These are phyloP conservation scores for Albula glossodonta DNA, from an alignment of 2,113 vertebrate genomes.

Conservation along the genomic window DNA sequence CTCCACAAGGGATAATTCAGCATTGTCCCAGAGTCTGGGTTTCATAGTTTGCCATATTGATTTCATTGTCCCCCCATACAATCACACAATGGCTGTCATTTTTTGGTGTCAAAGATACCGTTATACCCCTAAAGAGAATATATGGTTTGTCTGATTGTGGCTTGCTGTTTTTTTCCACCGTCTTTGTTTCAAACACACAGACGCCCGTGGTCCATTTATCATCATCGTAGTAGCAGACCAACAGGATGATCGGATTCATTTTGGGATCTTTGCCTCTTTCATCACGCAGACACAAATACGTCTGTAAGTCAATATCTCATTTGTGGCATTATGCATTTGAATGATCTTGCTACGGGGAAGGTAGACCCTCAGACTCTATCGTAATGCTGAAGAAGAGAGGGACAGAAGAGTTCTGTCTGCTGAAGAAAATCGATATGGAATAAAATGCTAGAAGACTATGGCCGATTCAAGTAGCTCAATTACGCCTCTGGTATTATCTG, in stretches of 20 bases:
- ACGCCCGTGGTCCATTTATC: not conserved
- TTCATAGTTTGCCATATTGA: not conserved
- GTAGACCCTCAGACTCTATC: constrained; percentile 49
- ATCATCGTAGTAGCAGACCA: constrained; percentile 1
- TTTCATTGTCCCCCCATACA: not conserved
- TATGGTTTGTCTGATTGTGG: constrained; percentile 1
- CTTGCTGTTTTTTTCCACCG: not conserved
- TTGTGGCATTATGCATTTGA: constrained; percentile 68
- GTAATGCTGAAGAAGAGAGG: constrained; percentile 46
- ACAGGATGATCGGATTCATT: constrained; percentile 14
- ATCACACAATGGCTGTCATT: not conserved
- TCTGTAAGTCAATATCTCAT: constrained; percentile 70
- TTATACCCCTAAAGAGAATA: not conserved
- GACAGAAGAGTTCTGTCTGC: constrained; percentile 62
- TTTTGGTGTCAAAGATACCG: not conserved
- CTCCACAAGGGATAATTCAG: not conserved
- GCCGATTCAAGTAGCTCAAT: constrained; percentile 9
- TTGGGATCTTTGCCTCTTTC: constrained; percentile 32
- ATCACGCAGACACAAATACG: constrained; percentile 46
- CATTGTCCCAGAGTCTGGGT: not conserved
- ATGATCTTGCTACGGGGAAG: constrained; percentile 68
- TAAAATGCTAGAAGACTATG: constrained; percentile 1
- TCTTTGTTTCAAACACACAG: not conserved
- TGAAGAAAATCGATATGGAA: constrained; percentile 60
- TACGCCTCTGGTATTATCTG: not conserved